Conservation (phyloP, 2,113 vertebrate genomes). For the Caretta caretta region DNA sequence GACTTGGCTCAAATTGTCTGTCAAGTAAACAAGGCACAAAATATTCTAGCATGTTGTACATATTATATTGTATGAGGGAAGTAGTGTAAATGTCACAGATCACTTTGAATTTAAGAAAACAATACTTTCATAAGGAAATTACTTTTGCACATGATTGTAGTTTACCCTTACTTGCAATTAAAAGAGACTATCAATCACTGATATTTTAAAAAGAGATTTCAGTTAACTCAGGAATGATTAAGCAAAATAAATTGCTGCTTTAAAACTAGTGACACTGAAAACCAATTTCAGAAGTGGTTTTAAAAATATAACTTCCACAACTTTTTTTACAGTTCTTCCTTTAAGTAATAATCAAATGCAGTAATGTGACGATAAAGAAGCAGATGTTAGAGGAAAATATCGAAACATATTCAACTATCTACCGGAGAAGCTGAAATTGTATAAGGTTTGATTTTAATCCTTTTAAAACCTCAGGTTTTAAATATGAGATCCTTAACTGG, state of each 20-base stretch:
- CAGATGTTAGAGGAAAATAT: not conserved
- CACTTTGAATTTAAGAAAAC: not conserved
- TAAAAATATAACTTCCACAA: not conserved
- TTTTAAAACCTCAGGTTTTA: not conserved
- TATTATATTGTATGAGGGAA: not conserved
- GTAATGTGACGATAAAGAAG: not conserved
- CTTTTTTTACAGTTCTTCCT: not conserved
- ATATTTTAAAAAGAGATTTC: not conserved
- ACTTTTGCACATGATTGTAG: not conserved
- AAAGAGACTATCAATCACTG: not conserved
- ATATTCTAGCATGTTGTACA: not conserved
- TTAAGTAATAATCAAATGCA: not conserved
- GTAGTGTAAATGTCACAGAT: not conserved
- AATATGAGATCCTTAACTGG: not conserved
- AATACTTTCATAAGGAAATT: not conserved
- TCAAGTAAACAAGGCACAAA: not conserved
- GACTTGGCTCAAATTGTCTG: not conserved
- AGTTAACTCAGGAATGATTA: not conserved
- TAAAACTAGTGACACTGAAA: constrained; percentile 1
- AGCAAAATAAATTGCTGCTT: not conserved
- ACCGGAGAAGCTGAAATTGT: not conserved
- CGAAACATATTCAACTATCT: not conserved
- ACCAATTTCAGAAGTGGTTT: not conserved
- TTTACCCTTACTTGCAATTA: not conserved
- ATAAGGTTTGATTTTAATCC: not conserved